Evolutionary conservation across 1,140 invertebrate species (phyloP), one percentile per base, ranked within the genome.

Genomic region (Lerema accius): DNA sequence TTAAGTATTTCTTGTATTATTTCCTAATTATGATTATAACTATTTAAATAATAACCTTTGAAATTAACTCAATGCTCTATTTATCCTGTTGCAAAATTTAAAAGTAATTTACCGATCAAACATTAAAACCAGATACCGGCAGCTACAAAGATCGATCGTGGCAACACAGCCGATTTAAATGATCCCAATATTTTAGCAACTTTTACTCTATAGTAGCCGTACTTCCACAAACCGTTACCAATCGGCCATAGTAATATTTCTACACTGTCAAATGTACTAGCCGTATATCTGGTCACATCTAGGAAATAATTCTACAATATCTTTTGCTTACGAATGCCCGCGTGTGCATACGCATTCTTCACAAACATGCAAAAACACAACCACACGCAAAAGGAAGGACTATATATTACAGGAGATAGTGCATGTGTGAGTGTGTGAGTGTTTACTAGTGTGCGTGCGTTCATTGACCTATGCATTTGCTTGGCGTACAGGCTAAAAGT

Each of bases 291-390:
- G 60, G 66, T 76, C 70, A 67, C 84, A 86, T 90, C 87, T 88
- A 88, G 84, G 85, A 88, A 90, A 90, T 90, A 88, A 86, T 86
- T 90, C 80, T 78, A 83, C 86, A 84, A 90, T 88, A 90, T 90
- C 82, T 87, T 80, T 84, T 56, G 53, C 74, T 80, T 85, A 73
- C 81, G 71, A 77, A 78, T 75, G 67, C 75, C 67, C 68, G 73
- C 75, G 79, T 83, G 82, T 81, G 75, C 63, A 78, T 67, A 84
- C 84, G 85, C 87, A 90, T 90, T 90, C 87, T 88, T 88, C 84
- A 71, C 87, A 78, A 65, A 90, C 87, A 90, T 84, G 84, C 86
- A 88, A 89, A 89, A 84, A 80, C 70, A 87, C 81, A 17, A 76
- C 83, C 86, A 89, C 80, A 72, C 37, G 10, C 56, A 65, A 71